These are phyloP conservation scores for Drosophila picticornis DNA, from an alignment of 2,888 invertebrate genomes.

Conservation along the genomic window DNA sequence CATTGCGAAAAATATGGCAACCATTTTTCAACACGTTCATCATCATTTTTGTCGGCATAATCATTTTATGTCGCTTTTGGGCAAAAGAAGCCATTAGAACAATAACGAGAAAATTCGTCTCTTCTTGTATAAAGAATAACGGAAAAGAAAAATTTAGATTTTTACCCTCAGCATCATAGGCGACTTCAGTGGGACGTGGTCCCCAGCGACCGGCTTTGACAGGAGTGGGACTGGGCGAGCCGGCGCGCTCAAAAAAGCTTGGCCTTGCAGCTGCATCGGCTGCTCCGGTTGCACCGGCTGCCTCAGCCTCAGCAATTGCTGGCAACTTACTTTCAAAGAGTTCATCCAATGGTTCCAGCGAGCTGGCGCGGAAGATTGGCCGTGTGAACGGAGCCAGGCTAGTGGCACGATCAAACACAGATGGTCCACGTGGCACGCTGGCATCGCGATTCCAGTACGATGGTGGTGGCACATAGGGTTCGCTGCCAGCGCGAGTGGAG, in stretches of 20 bases:
- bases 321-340: slow-evolving; percentile 84
- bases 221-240: slow-evolving; percentile 89
- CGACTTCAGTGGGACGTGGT: slow-evolving; percentile 90
- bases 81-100: slow-evolving; percentile 63
- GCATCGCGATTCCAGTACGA: slow-evolving; percentile 71
- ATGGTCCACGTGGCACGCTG: slow-evolving; percentile 79
- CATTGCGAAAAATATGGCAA: slow-evolving; percentile 65
- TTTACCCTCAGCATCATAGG: slow-evolving; percentile 91
- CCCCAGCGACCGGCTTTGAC: slow-evolving; percentile 90
- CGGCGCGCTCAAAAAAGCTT: slow-evolving; percentile 86
- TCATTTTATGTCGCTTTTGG: slow-evolving; percentile 41
- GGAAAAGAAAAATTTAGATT: slow-evolving; percentile 71
- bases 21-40: slow-evolving; percentile 66
- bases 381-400: slow-evolving; percentile 81
- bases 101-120: slow-evolving; percentile 69
- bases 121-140: slow-evolving; percentile 65
- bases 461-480: slow-evolving; percentile 83
- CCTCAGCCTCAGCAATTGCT: slow-evolving; percentile 63
- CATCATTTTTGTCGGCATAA: slow-evolving; percentile 29
- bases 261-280: slow-evolving; percentile 58
- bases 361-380: slow-evolving; percentile 83
- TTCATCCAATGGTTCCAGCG: slow-evolving; percentile 84
- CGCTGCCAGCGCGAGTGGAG: slow-evolving; percentile 82
- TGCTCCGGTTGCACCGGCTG: slow-evolving; percentile 35
- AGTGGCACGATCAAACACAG: slow-evolving; percentile 82